These are phyloP conservation scores for Loripinus fragilis DNA, from an alignment of 2,888 invertebrate genomes.

Conservation along the genomic window DNA sequence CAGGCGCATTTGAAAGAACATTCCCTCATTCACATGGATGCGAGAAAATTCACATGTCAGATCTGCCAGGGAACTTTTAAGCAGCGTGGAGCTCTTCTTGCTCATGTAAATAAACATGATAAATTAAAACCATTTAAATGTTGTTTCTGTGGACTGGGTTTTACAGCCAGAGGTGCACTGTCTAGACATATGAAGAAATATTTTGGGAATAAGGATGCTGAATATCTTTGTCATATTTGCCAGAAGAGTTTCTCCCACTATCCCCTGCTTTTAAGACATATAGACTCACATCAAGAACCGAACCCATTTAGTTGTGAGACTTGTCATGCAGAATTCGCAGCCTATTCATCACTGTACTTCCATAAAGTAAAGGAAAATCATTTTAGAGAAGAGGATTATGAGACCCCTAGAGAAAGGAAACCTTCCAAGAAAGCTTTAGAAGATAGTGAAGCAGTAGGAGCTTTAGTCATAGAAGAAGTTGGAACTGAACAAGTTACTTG, in stretches of 20 bases:
- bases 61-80: slow-evolving; percentile 45
- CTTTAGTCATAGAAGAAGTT: not conserved
- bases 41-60: slow-evolving; percentile 41
- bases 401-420: not conserved
- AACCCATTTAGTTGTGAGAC: slow-evolving; percentile 48
- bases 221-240: slow-evolving; percentile 55
- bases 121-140: slow-evolving; percentile 59
- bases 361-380: slow-evolving; percentile 52
- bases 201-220: slow-evolving; percentile 1
- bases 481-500: not conserved
- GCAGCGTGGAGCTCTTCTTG: slow-evolving; percentile 54
- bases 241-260: slow-evolving; percentile 46
- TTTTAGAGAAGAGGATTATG: slow-evolving; percentile 34
- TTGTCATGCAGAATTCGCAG: slow-evolving; percentile 46
- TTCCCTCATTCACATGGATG: slow-evolving; percentile 39
- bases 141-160: slow-evolving; percentile 50
- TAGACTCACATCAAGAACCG: slow-evolving; percentile 50
- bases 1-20: slow-evolving; percentile 57
- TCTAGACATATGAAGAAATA: slow-evolving; percentile 56
- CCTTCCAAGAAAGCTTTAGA: not conserved
- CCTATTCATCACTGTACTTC: slow-evolving; percentile 47
- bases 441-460: not conserved
- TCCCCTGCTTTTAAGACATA: slow-evolving; percentile 49
- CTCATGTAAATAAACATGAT: slow-evolving; percentile 51
- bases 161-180: slow-evolving; percentile 48